Conservation (phyloP, 1,140 invertebrate species). For the Nebria ingens region DNA sequence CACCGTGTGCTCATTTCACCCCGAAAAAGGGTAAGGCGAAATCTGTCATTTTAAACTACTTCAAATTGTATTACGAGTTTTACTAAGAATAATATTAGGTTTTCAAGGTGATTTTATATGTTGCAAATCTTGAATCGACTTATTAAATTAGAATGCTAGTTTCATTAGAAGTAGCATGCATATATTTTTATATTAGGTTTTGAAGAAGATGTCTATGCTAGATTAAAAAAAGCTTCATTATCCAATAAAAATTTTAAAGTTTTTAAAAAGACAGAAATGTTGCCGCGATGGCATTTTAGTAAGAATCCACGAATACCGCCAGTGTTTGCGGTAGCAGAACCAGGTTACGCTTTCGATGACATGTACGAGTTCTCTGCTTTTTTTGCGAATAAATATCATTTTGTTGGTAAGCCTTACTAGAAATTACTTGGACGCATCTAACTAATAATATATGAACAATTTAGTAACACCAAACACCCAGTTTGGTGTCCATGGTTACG, state of each 20-base stretch:
- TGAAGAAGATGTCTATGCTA: conserved; percentile 40
- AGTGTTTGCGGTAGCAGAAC: conserved; percentile 45
- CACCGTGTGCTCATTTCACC: conserved; percentile 42
- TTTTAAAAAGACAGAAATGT: conserved; percentile 45
- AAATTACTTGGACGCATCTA: not conserved
- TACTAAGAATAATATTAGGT: too few relatives aligned
- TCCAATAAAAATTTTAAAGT: conserved; percentile 40
- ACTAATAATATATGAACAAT: conserved; percentile 11
- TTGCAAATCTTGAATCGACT: too few relatives aligned
- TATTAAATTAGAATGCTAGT: too few relatives aligned
- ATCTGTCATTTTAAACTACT: conserved; percentile 11
- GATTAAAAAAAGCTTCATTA: conserved; percentile 36
- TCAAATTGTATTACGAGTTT: too few relatives aligned
- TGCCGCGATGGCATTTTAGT: conserved; percentile 46
- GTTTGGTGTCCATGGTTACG: conserved; percentile 60
- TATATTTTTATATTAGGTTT: conserved; percentile 31
- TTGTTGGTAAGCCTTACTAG: conserved; percentile 30
- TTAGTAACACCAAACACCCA: conserved; percentile 37
- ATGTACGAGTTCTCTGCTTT: conserved; percentile 34
- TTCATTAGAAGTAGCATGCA: not conserved
- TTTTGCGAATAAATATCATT: conserved; percentile 39
- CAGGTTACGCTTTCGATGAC: conserved; percentile 46
- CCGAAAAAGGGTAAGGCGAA: conserved; percentile 45
- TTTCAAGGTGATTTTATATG: too few relatives aligned
- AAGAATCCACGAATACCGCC: conserved; percentile 47